Evolutionary conservation across 2,797 vertebrate species (phyloP).

Genomic region (Rallus crepitans): DNA sequence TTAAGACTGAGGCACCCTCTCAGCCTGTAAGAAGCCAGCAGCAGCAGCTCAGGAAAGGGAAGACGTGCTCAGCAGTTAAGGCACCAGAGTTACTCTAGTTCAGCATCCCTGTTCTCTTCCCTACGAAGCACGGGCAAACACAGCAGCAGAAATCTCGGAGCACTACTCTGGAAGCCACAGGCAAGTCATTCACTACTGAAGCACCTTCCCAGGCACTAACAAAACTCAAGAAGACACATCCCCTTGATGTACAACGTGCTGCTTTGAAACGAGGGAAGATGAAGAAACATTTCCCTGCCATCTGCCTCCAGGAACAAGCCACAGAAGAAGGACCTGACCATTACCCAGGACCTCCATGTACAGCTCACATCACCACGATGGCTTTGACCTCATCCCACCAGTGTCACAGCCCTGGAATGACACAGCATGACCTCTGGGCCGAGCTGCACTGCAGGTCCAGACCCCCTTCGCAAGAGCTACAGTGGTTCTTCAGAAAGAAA

Average conservation of each 20-base stretch:
- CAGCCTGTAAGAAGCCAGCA: not conserved
- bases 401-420: not conserved
- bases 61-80: not conserved
- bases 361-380: fast-evolving
- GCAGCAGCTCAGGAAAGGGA: not conserved
- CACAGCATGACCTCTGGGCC: fast-evolving
- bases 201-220: not conserved
- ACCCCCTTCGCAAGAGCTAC: not conserved
- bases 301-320: not conserved
- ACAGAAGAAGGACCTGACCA: not conserved
- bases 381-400: not conserved
- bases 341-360: not conserved
- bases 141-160: not conserved
- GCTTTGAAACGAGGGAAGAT: not conserved
- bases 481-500: not conserved
- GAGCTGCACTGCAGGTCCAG: not conserved
- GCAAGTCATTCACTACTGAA: not conserved
- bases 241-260: not conserved
- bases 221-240: not conserved
- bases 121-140: not conserved
- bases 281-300: not conserved
- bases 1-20: not conserved
- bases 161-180: not conserved
- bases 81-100: not conserved
- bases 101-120: not conserved